A percentile compares a stretch with the other conserved stretches of the same genome.
Conservation (phyloP, 2,113 vertebrate genomes). For the Clarias magur region DNA sequence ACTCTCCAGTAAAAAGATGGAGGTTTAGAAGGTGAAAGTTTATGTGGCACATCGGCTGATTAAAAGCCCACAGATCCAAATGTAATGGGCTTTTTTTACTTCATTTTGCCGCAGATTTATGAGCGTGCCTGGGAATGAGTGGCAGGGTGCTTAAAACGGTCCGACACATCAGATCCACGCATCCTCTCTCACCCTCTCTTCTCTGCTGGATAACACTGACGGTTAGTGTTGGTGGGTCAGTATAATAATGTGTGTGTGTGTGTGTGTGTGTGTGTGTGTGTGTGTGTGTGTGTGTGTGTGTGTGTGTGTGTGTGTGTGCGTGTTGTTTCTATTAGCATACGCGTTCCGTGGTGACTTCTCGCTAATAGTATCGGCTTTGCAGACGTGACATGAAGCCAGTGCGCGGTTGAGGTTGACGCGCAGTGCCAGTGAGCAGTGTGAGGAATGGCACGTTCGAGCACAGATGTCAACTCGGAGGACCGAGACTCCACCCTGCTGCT, state of each 20-base stretch:
- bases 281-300: slow-evolving; percentile 60
- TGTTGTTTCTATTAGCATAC: slow-evolving; percentile 19
- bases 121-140: slow-evolving; percentile 66
- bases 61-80: slow-evolving; percentile 69
- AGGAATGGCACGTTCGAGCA: slow-evolving; percentile 83
- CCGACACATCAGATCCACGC: slow-evolving; percentile 68
- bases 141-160: slow-evolving; percentile 72
- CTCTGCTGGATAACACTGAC: slow-evolving; percentile 20
- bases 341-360: slow-evolving; percentile 70
- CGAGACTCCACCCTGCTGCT: slow-evolving; percentile 61
- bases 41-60: slow-evolving; percentile 71
- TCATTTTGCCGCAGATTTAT: slow-evolving; percentile 70
- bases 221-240: slow-evolving; percentile 51
- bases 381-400: slow-evolving; percentile 90
- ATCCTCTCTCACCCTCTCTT: slow-evolving; percentile 38
- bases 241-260: slow-evolving; percentile 55
- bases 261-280: slow-evolving; percentile 61
- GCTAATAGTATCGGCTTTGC: slow-evolving; percentile 81
- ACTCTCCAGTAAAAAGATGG: slow-evolving; percentile 59
- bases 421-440: slow-evolving; percentile 84
- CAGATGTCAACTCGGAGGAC: slow-evolving; percentile 75
- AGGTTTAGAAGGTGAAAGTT: slow-evolving; percentile 72
- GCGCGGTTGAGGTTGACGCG: slow-evolving; percentile 88
- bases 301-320: slow-evolving; percentile 60
- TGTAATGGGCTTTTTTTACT: slow-evolving; percentile 73